These are phyloP conservation scores for Agrilus mali DNA, from an alignment of 2,888 invertebrate genomes.

Conservation along the genomic window DNA sequence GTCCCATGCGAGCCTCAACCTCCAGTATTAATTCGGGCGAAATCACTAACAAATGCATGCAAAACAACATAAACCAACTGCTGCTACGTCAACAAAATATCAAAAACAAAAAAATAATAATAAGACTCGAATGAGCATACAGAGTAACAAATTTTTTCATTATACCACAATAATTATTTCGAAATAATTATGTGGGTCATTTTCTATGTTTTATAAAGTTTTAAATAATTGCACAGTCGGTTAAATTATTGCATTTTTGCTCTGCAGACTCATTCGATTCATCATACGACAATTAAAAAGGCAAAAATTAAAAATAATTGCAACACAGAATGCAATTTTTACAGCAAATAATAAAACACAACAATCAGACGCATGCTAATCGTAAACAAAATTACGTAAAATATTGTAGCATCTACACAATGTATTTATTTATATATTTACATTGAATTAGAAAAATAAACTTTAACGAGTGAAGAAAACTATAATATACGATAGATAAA, in stretches of 20 bases:
- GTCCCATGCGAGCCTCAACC: conserved; percentile 74
- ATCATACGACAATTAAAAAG: conserved; percentile 5
- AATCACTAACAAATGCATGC: conserved; percentile 53
- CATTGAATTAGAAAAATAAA: too few relatives aligned
- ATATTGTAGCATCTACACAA: conserved; percentile 6
- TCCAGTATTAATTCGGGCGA: conserved; percentile 81
- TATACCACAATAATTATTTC: too few relatives aligned
- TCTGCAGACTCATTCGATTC: neutral
- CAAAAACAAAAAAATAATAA: conserved; percentile 20
- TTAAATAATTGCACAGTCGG: too few relatives aligned
- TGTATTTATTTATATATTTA: neutral
- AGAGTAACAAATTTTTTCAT: conserved; percentile 7
- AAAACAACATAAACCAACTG: conserved; percentile 18
- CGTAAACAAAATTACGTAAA: conserved; percentile 8
- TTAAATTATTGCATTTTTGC: too few relatives aligned
- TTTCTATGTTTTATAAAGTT: too few relatives aligned
- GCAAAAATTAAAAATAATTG: too few relatives aligned
- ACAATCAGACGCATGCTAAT: conserved; percentile 4
- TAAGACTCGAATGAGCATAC: conserved; percentile 13
- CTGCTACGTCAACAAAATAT: conserved; percentile 22
- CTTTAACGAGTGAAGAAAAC: too few relatives aligned
- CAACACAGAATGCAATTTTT: neutral
- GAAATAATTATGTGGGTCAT: too few relatives aligned
- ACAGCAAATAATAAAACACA: conserved; percentile 9
- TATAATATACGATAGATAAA: too few relatives aligned